Evolutionary conservation across 2,888 invertebrate genomes (phyloP).

Genomic region (Apotomis betuletana): DNA sequence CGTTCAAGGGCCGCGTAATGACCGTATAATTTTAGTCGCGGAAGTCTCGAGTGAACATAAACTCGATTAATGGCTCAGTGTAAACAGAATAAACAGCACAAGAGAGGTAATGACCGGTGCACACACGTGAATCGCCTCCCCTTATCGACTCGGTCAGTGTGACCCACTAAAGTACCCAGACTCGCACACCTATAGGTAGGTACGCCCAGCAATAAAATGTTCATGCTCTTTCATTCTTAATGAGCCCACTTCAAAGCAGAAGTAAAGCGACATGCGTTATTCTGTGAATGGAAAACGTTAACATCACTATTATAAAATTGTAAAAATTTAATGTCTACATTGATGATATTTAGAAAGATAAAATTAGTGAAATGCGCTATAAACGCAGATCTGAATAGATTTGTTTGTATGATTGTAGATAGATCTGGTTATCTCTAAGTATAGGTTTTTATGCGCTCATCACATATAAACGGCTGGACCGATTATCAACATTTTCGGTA

Average conservation of each 20-base stretch:
- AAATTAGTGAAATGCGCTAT: no score
- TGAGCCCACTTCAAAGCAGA: conserved; percentile 3
- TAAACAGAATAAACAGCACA: conserved; percentile 63
- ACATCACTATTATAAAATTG: no score
- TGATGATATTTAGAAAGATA: no score
- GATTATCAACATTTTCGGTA: no score
- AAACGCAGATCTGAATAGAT: no score
- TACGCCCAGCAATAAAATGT: conserved; percentile 14
- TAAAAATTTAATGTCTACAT: no score
- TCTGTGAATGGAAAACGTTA: conserved; percentile 3
- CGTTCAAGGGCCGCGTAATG: conserved; percentile 24
- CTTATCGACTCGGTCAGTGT: conserved; percentile 67
- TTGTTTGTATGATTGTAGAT: no score
- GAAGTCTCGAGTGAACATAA: conserved; percentile 54
- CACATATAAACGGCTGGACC: no score
- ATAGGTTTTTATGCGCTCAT: no score
- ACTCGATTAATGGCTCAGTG: conserved; percentile 60
- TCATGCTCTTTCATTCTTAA: conserved; percentile 26
- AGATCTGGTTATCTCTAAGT: no score
- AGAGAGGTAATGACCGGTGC: conserved; percentile 56
- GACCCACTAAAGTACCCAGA: conserved; percentile 64
- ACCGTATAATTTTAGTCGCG: conserved; percentile 52
- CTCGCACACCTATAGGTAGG: conserved; percentile 4
- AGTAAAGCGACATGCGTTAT: background rate
- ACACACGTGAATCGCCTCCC: conserved; percentile 61